These are phyloP conservation scores for Peromyscus attwateri DNA, from an alignment of 2,797 vertebrate species.

Conservation along the genomic window DNA sequence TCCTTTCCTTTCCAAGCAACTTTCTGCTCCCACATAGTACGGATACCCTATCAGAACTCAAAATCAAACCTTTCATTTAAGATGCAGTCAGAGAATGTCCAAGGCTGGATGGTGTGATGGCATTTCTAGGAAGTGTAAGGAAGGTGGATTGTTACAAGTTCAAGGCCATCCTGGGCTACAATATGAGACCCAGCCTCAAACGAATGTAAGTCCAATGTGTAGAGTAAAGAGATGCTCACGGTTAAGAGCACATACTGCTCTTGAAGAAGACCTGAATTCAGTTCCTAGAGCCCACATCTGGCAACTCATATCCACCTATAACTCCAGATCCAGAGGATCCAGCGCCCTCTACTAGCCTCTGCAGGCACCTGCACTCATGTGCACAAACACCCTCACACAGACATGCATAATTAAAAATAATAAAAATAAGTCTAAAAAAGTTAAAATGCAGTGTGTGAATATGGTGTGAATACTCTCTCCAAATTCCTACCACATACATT, in stretches of 20 bases:
- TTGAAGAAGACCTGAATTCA: not conserved
- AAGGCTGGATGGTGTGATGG: not conserved
- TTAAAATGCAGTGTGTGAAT: not conserved
- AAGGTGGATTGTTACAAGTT: not conserved
- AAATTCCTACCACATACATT: not conserved
- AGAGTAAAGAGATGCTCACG: not conserved
- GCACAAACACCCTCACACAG: not conserved
- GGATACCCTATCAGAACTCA: not conserved
- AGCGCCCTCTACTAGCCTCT: not conserved
- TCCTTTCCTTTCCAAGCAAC: conserved; percentile 17
- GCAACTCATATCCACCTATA: not conserved
- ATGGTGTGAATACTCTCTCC: too few species aligned
- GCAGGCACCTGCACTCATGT: not conserved
- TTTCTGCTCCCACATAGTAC: not conserved
- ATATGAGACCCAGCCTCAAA: not conserved
- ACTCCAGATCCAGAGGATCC: not conserved
- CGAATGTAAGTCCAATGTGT: not conserved
- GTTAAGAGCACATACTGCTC: not conserved
- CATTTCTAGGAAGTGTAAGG: not conserved
- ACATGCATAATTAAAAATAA: not conserved
- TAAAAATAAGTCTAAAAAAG: not conserved
- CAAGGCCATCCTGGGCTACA: not conserved
- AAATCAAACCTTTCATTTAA: conserved; percentile 2
- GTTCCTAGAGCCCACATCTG: not conserved
- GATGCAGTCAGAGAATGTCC: not conserved